These are phyloP conservation scores for Colletes latitarsis DNA, from an alignment of 1,140 invertebrate species.

Conservation along the genomic window DNA sequence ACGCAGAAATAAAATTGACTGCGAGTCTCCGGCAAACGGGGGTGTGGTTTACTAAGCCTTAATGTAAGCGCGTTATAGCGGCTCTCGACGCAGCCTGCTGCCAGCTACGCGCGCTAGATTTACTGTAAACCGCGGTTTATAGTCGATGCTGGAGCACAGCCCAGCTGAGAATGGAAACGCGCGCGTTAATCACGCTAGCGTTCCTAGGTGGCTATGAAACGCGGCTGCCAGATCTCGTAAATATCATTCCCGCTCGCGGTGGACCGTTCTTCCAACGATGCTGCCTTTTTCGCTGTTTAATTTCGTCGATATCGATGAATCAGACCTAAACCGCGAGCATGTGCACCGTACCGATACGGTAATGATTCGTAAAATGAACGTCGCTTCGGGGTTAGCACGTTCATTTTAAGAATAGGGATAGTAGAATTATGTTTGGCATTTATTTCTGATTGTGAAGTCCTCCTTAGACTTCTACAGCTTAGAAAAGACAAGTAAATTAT, in stretches of 20 bases:
- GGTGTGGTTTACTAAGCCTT: constrained; percentile 30
- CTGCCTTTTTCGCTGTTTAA: constrained; percentile 4
- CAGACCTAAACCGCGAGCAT: not conserved
- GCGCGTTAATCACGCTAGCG: constrained; percentile 49
- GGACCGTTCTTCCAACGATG: not conserved
- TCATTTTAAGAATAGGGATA: too few relatives aligned
- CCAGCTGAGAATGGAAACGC: constrained; percentile 41
- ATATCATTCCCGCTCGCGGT: constrained; percentile 30
- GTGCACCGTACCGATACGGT: not conserved
- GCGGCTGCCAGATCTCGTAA: constrained; percentile 34
- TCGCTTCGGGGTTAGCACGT: too few relatives aligned
- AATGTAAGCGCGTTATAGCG: constrained; percentile 40
- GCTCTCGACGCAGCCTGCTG: constrained; percentile 25
- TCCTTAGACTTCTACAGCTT: too few relatives aligned
- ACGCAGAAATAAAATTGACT: constrained; percentile 46
- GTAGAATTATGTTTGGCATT: too few relatives aligned
- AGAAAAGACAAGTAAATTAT: too few relatives aligned
- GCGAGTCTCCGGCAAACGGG: not conserved
- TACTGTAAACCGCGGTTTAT: constrained; percentile 59
- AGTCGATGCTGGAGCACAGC: constrained; percentile 47
- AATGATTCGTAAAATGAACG: too few relatives aligned
- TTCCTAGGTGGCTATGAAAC: constrained; percentile 41
- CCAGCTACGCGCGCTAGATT: constrained; percentile 51
- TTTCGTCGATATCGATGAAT: not conserved
- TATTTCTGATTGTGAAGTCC: too few relatives aligned